Evolutionary conservation across 2,888 invertebrate species (phyloP).

Genomic region (Lasioglossum lativentre): DNA sequence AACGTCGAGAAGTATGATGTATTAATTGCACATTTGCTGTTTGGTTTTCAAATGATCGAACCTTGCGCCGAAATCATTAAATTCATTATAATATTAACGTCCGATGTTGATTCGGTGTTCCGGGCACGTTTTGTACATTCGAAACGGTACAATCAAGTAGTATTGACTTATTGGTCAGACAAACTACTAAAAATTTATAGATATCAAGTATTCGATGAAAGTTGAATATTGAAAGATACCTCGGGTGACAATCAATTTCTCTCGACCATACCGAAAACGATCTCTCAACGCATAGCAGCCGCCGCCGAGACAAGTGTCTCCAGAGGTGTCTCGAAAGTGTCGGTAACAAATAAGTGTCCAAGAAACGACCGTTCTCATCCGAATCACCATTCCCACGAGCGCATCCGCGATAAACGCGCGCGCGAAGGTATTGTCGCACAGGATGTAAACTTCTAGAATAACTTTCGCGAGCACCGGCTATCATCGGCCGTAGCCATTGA

Average conservation of each 20-base stretch:
- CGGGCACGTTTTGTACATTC: background rate
- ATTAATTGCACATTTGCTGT: too few species aligned
- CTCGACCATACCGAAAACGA: background rate
- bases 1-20: too few species aligned
- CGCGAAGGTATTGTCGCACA: background rate
- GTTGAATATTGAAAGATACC: too few species aligned
- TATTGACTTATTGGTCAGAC: background rate
- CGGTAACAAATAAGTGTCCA: background rate
- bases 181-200: too few species aligned
- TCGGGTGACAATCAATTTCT: background rate
- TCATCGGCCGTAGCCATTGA: background rate
- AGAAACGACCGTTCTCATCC: background rate
- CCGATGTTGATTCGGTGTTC: background rate
- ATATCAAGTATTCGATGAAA: background rate
- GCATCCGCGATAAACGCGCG: background rate
- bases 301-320: background rate
- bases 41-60: too few species aligned
- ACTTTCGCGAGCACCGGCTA: background rate
- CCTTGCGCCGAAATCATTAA: too few species aligned
- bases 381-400: background rate
- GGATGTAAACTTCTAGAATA: constrained; percentile 2
- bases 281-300: background rate
- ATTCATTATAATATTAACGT: too few species aligned
- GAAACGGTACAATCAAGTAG: background rate
- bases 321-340: background rate